phyloP scores from a whole-genome alignment of 2,113 vertebrate species.

The Plestiodon gilberti region DNA sequence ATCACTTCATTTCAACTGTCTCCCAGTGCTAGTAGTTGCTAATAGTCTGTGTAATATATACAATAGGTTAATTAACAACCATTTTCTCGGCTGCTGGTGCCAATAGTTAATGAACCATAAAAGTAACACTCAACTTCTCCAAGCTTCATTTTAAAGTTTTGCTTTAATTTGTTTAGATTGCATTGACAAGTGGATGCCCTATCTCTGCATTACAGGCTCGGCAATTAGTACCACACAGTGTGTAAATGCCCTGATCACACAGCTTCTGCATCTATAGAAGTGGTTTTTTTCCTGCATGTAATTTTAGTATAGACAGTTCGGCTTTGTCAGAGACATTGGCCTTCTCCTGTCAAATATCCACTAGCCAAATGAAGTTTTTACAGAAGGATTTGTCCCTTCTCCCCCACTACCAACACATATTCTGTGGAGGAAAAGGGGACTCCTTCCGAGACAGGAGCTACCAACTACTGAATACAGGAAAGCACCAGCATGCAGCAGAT shows the following conservation, averaged over 20 bases:
- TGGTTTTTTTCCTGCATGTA: not conserved
- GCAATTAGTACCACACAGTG: slow-evolving; percentile 63
- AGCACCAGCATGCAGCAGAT: too few relatives aligned
- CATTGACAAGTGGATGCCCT: slow-evolving; percentile 44
- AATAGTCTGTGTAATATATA: slow-evolving; percentile 5
- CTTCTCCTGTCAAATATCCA: not conserved
- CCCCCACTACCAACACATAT: too few relatives aligned
- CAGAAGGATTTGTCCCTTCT: not conserved
- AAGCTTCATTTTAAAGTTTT: slow-evolving; percentile 50
- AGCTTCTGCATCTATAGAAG: not conserved
- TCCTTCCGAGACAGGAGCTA: not conserved
- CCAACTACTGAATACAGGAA: not conserved
- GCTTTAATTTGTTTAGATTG: slow-evolving; percentile 61
- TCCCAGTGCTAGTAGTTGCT: not conserved
- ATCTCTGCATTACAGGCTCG: slow-evolving; percentile 38
- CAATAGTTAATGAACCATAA: slow-evolving; percentile 52
- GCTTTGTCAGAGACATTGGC: not conserved
- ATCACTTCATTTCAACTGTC: not conserved
- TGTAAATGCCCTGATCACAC: slow-evolving; percentile 19
- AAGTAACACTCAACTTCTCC: slow-evolving; percentile 32
- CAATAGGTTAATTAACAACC: slow-evolving; percentile 48
- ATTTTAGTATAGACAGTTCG: not conserved
- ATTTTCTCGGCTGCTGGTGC: slow-evolving; percentile 34
- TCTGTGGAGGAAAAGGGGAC: not conserved
- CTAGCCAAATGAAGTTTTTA: slow-evolving; percentile 23